A percentile compares a stretch with the other conserved stretches of the same genome.
Evolutionary conservation across 2,113 vertebrate species (phyloP).

Genomic region (Stomatorhinus ivindoensis): DNA sequence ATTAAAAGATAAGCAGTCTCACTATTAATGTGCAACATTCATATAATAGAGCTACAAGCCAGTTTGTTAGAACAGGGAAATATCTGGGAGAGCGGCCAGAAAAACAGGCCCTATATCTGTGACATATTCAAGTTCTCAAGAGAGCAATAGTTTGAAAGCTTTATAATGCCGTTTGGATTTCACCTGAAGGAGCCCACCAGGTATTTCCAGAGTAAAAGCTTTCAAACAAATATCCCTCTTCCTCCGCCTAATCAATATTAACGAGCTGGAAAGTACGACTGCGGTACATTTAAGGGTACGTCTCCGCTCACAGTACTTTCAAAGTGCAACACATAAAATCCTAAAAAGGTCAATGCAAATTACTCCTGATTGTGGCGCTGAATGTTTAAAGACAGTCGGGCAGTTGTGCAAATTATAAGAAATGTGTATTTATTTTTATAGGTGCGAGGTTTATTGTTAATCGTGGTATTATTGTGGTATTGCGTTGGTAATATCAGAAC

Average conservation of each 20-base stretch:
- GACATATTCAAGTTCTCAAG: constrained; percentile 22
- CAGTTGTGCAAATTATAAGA: not conserved
- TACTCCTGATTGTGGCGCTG: not conserved
- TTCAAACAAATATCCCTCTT: constrained; percentile 36
- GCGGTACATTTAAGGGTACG: constrained; percentile 28
- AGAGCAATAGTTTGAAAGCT: constrained; percentile 22
- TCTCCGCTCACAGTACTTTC: not conserved
- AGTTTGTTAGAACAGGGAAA: constrained; percentile 25
- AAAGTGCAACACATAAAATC: not conserved
- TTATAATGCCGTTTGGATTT: constrained; percentile 35
- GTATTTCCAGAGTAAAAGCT: constrained; percentile 49
- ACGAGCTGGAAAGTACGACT: constrained; percentile 46
- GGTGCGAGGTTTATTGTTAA: not conserved
- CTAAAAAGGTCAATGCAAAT: not conserved
- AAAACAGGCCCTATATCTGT: not conserved
- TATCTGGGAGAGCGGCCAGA: not conserved
- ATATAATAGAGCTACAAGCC: constrained; percentile 46
- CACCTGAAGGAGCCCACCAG: constrained; percentile 42
- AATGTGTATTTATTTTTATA: not conserved
- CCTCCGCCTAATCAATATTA: constrained; percentile 53
- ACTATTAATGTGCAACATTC: constrained; percentile 46
- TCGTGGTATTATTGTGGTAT: not conserved
- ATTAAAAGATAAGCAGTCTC: constrained; percentile 63
- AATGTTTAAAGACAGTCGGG: not conserved
- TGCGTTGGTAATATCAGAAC: not conserved